Conservation (phyloP, 1,140 invertebrate species). For the Laodelphax striatellus region DNA sequence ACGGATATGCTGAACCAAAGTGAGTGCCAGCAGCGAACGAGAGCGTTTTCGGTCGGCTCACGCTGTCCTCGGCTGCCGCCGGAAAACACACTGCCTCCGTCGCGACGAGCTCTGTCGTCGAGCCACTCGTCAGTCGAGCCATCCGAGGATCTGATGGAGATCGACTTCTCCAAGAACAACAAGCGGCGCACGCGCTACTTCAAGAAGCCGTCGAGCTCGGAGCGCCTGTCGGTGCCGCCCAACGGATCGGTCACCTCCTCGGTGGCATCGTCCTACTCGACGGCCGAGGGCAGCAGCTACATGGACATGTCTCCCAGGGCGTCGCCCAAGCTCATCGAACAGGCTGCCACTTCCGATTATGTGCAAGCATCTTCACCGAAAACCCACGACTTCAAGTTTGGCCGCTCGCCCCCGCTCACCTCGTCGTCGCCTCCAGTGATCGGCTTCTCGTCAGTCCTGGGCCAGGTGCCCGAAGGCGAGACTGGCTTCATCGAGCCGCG, state of each 20-base stretch:
- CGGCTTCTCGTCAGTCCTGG: constrained; percentile 15
- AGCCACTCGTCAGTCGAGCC: constrained; percentile 50
- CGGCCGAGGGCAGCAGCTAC: constrained; percentile 21
- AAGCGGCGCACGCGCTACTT: constrained; percentile 5
- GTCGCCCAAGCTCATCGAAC: constrained; percentile 18
- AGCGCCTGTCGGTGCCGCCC: constrained; percentile 17
- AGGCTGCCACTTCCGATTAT: constrained; percentile 1
- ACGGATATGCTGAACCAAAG: constrained; percentile 32
- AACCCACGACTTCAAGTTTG: constrained; percentile 7
- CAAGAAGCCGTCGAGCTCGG: constrained; percentile 19
- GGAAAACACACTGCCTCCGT: constrained; percentile 7
- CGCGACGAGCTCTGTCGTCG: constrained; percentile 37
- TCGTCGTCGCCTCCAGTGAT: constrained; percentile 16
- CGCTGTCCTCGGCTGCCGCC: constrained; percentile 24
- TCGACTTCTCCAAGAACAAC: constrained; percentile 48
- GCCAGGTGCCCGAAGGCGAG: constrained; percentile 21
- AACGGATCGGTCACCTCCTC: constrained; percentile 12
- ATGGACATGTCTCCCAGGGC: constrained; percentile 23
- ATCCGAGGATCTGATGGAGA: constrained; percentile 67
- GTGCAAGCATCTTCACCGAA: constrained; percentile 15
- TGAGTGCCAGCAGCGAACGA: constrained; percentile 32
- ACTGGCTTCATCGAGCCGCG: constrained; percentile 28
- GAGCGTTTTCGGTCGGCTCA: constrained; percentile 60
- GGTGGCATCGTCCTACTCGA: constrained; percentile 20
- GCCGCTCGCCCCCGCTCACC: constrained; percentile 20